Conservation (phyloP, 2,113 vertebrate genomes). For the Lichenostomus cassidix region DNA sequence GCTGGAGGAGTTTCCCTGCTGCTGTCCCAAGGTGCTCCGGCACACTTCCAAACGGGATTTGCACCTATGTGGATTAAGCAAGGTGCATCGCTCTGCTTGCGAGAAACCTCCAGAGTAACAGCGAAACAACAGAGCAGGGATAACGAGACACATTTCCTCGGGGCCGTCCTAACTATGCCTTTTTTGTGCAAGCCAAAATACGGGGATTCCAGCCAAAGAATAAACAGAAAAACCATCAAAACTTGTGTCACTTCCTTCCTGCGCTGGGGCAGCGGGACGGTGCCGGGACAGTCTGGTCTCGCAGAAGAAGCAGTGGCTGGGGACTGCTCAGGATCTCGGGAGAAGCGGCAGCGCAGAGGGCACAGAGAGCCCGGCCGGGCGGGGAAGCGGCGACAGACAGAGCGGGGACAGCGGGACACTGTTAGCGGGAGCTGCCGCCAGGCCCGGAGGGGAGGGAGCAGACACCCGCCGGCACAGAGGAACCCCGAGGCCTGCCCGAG, state of each 20-base stretch:
- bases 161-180: rapidly evolving
- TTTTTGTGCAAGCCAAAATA: neutral
- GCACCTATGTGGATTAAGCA: rapidly evolving
- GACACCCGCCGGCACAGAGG: neutral
- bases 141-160: rapidly evolving
- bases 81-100: rapidly evolving
- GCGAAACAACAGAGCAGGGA: neutral
- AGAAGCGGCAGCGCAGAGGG: neutral
- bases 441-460: neutral
- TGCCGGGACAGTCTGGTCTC: rapidly evolving
- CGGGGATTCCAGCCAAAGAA: neutral
- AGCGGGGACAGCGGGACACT: neutral
- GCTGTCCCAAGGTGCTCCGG: rapidly evolving
- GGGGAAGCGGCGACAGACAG: neutral
- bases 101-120: neutral
- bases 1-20: rapidly evolving
- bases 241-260: neutral
- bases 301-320: no score
- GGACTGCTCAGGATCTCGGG: rapidly evolving
- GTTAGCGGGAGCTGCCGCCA: neutral
- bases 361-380: neutral
- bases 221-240: neutral
- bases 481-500: neutral
- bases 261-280: neutral
- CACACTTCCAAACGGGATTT: neutral